Conservation (phyloP, 2,113 vertebrate genomes). For the Charadrius vociferus region DNA sequence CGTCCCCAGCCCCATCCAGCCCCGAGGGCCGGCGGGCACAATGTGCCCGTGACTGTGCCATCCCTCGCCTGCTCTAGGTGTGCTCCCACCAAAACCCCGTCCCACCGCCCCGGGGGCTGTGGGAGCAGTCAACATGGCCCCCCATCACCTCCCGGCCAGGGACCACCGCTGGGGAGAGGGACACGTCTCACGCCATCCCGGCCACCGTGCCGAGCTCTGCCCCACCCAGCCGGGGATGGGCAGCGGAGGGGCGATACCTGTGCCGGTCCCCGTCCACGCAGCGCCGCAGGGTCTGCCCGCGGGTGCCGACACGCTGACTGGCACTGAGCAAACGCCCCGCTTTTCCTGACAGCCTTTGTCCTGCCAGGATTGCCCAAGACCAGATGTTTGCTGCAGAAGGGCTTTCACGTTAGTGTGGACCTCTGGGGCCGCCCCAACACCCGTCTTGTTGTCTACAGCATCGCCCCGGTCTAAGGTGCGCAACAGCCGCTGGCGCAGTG, state of each 20-base stretch:
- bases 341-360: background rate
- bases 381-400: background rate
- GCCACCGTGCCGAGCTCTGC: rapidly evolving
- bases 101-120: rapidly evolving
- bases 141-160: background rate
- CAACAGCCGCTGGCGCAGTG: background rate
- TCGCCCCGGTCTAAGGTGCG: background rate
- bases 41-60: rapidly evolving
- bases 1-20: no score
- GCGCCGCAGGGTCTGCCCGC: background rate
- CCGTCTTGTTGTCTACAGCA: background rate
- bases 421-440: background rate
- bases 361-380: background rate
- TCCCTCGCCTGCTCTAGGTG: background rate
- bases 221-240: background rate
- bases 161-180: background rate
- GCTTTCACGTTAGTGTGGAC: no score
- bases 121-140: rapidly evolving
- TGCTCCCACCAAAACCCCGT: background rate
- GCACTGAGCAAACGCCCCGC: background rate
- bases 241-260: background rate
- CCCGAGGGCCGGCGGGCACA: background rate
- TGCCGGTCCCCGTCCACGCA: rapidly evolving
- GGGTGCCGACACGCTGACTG: rapidly evolving
- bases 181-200: rapidly evolving